phyloP scores from a whole-genome alignment of 2,888 invertebrate species.

The Chouioia cunea region DNA sequence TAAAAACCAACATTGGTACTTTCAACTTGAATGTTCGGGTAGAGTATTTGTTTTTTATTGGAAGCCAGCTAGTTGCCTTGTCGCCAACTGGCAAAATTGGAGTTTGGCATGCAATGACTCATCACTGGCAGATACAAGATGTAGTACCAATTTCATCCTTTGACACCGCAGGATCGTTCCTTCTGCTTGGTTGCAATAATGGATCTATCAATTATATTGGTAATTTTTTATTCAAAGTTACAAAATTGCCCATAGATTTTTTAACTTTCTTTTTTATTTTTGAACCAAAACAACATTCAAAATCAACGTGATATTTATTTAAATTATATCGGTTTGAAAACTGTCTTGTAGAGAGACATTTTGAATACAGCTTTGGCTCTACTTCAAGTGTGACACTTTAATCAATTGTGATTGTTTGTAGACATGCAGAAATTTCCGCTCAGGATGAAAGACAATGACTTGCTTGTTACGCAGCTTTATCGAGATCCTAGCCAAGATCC shows the following conservation, averaged over 20 bases:
- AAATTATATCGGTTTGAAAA: too few relatives aligned
- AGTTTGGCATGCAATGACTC: slow-evolving; percentile 99
- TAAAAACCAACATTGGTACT: slow-evolving; percentile 81
- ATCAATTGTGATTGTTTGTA: slow-evolving; percentile 65
- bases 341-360: too few relatives aligned
- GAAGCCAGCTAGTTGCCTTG: slow-evolving; percentile 96
- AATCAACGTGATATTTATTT: too few relatives aligned
- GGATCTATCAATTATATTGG: slow-evolving; percentile 98
- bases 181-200: slow-evolving; percentile 94
- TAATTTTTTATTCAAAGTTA: slow-evolving; percentile 70
- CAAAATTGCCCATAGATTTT: background rate
- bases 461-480: slow-evolving; percentile 96
- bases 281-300: too few relatives aligned
- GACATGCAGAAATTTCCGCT: slow-evolving; percentile 99
- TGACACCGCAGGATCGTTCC: slow-evolving; percentile 96
- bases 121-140: slow-evolving; percentile 98
- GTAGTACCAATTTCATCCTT: slow-evolving; percentile 95
- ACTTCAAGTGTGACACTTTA: slow-evolving; percentile 4
- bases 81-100: slow-evolving; percentile 94
- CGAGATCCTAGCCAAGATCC: slow-evolving; percentile 94
- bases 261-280: too few relatives aligned
- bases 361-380: slow-evolving; percentile 8
- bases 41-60: slow-evolving; percentile 97
- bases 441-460: slow-evolving; percentile 98
- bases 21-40: slow-evolving; percentile 94